Evolutionary conservation across 2,888 invertebrate genomes (phyloP), one percentile per base, ranked within the genome.

Genomic region (Caenorhabditis sp.): DNA sequence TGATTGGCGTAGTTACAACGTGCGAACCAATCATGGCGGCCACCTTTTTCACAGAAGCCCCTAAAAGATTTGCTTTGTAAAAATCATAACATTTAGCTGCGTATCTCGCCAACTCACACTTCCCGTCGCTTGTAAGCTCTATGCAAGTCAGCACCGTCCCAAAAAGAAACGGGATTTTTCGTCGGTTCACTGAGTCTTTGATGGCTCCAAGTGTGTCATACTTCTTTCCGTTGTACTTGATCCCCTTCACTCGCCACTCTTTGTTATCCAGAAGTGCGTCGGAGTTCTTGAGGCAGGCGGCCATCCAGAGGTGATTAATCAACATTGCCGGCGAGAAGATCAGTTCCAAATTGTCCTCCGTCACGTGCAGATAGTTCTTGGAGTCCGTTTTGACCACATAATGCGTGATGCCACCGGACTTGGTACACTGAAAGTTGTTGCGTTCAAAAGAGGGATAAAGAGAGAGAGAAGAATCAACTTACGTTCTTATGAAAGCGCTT

Each of bases 291-390:
- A 69, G 9, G 24, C 68, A 69, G 0, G 68, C 58, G n/a, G 44
- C 40, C 47, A 58, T 22, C 68, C 68, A 69, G n/a, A 47, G 47
- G n/a, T 69, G 68, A 32, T 47, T 24, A 58, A 69, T 69, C 9
- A 69, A 20, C 58, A 69, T 69, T 8, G 58, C 28, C 3, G 26
- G 58, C 44, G n/a, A 32, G 35, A 69, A 58, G 3, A 69, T 69
- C 20, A 18, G 15, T n/a, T 26, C 28, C n/a, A 69, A 53, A 69
- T 69, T 58, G 20, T 50, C 22, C 4, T 69, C 58, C 22, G 22
- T 11, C 5, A 69, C 68, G 32, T 58, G 44, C 4, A 69, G 24
- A 5, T 35, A 22, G 15, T 47, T 32, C 1, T 69, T 22, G 8
- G 58, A 35, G 35, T 69, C 68, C 15, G 58, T 58, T 35, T 69